Evolutionary conservation across 92 coral and sea anemone genomes (phyloP).

Genomic region (Parazoanthus swiftii): DNA sequence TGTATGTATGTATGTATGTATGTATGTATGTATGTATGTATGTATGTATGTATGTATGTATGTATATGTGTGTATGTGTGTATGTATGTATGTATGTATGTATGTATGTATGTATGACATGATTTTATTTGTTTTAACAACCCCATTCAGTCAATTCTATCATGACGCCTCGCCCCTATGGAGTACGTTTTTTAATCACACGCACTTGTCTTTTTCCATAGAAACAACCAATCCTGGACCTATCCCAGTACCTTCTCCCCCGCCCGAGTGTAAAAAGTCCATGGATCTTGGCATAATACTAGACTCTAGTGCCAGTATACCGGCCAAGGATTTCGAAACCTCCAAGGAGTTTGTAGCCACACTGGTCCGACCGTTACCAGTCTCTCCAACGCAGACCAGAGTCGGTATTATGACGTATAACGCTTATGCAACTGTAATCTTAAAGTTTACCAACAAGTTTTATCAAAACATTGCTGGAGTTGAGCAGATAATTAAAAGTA

Average conservation of each 20-base stretch:
- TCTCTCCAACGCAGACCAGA: constrained; percentile 6
- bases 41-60: no score
- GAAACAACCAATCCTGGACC: no score
- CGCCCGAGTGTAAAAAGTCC: constrained; percentile 11
- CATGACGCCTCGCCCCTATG: no score
- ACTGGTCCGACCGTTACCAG: background rate
- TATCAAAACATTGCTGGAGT: background rate
- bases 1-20: no score
- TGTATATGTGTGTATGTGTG: no score
- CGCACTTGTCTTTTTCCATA: no score
- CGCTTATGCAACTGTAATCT: background rate
- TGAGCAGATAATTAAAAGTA: background rate
- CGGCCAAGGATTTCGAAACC: background rate
- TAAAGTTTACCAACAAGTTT: background rate
- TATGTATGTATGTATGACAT: no score
- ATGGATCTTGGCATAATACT: constrained; percentile 11
- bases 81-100: no score
- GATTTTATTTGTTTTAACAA: no score
- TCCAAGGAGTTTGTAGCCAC: constrained; percentile 14
- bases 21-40: no score
- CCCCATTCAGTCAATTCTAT: no score
- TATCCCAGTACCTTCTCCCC: background rate
- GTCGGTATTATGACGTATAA: constrained; percentile 10
- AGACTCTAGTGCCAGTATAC: constrained; percentile 12
- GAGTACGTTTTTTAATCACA: no score